A percentile compares a stretch with the other conserved stretches of the same genome.
phyloP scores from a whole-genome alignment of 2,113 vertebrate genomes.

The Halcyon senegalensis region DNA sequence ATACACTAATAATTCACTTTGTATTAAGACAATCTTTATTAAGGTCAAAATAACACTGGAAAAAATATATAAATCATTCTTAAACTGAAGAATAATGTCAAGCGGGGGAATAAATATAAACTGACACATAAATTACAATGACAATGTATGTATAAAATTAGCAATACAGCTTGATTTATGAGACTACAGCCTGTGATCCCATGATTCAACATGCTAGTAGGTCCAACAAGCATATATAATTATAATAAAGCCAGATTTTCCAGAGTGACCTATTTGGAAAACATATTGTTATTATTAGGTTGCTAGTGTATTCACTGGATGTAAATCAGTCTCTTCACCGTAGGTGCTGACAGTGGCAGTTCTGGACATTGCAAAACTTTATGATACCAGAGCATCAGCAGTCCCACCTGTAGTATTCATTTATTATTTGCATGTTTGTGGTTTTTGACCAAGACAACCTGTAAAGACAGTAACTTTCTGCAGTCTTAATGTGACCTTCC shows the following conservation, averaged over 20 bases:
- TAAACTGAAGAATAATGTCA: conserved; percentile 1
- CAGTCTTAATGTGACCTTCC: background rate
- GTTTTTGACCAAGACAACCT: background rate
- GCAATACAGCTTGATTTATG: conserved; percentile 26
- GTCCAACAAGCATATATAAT: background rate
- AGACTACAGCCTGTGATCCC: background rate
- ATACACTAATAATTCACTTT: background rate
- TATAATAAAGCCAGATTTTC: conserved; percentile 15
- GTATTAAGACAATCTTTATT: conserved; percentile 31
- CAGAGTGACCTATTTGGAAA: conserved; percentile 5
- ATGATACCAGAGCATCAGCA: background rate
- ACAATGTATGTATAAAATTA: conserved; percentile 37
- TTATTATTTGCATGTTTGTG: background rate
- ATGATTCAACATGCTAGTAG: background rate
- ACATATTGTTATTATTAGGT: conserved; percentile 38
- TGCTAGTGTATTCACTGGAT: background rate
- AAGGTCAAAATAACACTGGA: conserved; percentile 4
- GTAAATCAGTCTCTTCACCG: conserved; percentile 29
- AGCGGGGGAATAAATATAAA: conserved; percentile 12
- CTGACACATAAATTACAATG: conserved; percentile 16
- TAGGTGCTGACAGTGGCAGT: background rate
- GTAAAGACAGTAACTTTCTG: background rate
- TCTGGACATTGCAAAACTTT: conserved; percentile 16
- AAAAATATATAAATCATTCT: conserved; percentile 1
- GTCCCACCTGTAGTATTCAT: background rate